Evolutionary conservation across 2,113 vertebrate species (phyloP), one percentile per base, ranked within the genome.

Genomic region (Beaufortia kweichowensis): DNA sequence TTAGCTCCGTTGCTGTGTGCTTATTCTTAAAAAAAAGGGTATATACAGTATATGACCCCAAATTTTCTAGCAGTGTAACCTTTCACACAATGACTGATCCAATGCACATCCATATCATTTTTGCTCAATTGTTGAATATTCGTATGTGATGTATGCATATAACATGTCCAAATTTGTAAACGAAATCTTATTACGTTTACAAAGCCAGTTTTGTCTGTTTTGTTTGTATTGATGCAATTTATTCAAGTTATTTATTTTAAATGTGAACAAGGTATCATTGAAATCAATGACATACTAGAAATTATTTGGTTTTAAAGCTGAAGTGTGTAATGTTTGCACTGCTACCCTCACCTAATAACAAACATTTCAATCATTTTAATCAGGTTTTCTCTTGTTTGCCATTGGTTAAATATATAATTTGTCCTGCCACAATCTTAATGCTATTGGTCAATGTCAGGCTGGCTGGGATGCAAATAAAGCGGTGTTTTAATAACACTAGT

Each of bases 51-150:
- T 39, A 39, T 4, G 5, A 53, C 57, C 31, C 26, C 6, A 57
- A 76, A 61, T 4, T 59, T 3, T 7, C 28, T 28, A 48, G 17
- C 24, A 17, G 31, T 23, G 24, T 41, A 15, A 41, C 8, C 31
- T 29, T 28, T 55, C n/a, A 24, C 12, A 70, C 8, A 33, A 1
- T 35, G 31, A 57, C 19, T 21, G 48, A 53, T 8, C 48, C 19
- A 21, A 53, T 53, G 6, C 48, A 53, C 19, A 4, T 53, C 12
- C 31, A 24, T 43, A 8, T 43, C 24, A 72, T n/a, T 15, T 28
- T 33, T 59, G 59, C 28, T 50, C 23, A 65, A 62, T 7, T 2
- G 39, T 17, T 71, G 46, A 76, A 79, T 76, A 72, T 76, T 65
- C 60, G 79, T 41, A 50, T 33, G 59, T 46, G 41, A 48, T 69